Evolutionary conservation across 2,888 invertebrate species (phyloP), one percentile per base, ranked within the genome.

Genomic region (Steinernema carpocapsae): DNA sequence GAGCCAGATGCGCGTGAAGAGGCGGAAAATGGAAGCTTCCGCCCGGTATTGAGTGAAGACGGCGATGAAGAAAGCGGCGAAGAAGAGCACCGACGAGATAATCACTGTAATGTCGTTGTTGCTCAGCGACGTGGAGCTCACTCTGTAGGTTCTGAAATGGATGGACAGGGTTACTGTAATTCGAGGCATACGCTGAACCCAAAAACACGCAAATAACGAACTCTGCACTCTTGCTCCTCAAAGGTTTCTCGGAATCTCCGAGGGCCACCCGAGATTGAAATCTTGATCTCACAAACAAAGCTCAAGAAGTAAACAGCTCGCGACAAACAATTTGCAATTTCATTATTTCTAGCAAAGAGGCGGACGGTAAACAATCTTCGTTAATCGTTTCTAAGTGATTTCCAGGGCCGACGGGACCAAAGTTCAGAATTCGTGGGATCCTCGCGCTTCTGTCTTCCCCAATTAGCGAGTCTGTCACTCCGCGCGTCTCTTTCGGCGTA

Each of bases 21-120:
- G 76, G 22, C 81, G 77, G 70, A 84, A 85, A 19, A 86, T 72
- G 22, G 84, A 83, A 1, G 82, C 83, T 45, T 85, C 85, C 14
- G 86, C 85, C 48, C 84, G 75, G 72, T 87, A 87, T 71, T 87
- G 87, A 0, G 87, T 87, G 76, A 90, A 90, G 88, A 91, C 89
- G 71, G 91, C 90, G 29, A 90, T 87, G 82, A 91, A 90, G 81
- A 91, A 91, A 12, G 90, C 89, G 45, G 90, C 88, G 79, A 91
- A 90, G 84, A 91, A 91, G 70, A 90, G 86, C 14, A 90, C 89
- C 0, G 90, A 90, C 79, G 90, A 90, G 2, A 88, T 87, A 26
- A 91, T 86, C 1, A 90, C 90, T 52, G 90, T 88, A 42, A 90
- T 87, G 79, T 91, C 90, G 59, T 85, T 82, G 7, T 82, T 74